Conservation (phyloP, 1,140 invertebrate genomes). For the Caerostris extrusa region DNA sequence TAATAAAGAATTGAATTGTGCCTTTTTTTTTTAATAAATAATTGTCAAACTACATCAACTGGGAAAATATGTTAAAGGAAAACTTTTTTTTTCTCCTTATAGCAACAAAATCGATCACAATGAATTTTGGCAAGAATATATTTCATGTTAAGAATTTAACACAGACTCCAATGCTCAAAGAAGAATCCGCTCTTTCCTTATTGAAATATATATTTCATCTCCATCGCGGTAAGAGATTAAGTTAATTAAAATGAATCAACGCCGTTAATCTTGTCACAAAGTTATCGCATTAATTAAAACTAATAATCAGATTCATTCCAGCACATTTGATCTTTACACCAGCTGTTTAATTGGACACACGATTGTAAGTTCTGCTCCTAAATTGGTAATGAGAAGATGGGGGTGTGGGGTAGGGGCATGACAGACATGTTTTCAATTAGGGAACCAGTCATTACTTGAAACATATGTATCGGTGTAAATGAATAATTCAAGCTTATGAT, state of each 20-base stretch:
- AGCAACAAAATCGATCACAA: neutral
- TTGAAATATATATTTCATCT: constrained; percentile 39
- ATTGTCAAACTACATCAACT: too few species aligned
- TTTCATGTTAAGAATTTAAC: constrained; percentile 9
- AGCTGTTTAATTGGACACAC: constrained; percentile 63
- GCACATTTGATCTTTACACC: constrained; percentile 63
- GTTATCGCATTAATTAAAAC: constrained; percentile 76
- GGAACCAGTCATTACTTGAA: constrained; percentile 36
- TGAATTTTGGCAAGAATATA: neutral
- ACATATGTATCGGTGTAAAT: constrained; percentile 57
- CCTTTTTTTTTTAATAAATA: too few species aligned
- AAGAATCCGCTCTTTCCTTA: constrained; percentile 27
- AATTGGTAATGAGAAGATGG: constrained; percentile 72
- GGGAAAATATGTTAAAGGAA: too few species aligned
- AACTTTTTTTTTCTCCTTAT: neutral
- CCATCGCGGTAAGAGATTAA: constrained; percentile 44
- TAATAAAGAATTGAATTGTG: too few species aligned
- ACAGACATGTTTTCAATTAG: neutral
- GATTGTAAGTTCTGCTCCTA: constrained; percentile 61
- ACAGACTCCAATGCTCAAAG: neutral
- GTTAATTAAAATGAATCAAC: constrained; percentile 60
- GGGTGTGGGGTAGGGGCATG: neutral
- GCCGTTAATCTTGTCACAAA: constrained; percentile 74
- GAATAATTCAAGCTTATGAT: constrained; percentile 57
- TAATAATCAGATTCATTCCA: constrained; percentile 71